Evolutionary conservation across 2,113 vertebrate genomes (phyloP).

Genomic region (Channa maculata): DNA sequence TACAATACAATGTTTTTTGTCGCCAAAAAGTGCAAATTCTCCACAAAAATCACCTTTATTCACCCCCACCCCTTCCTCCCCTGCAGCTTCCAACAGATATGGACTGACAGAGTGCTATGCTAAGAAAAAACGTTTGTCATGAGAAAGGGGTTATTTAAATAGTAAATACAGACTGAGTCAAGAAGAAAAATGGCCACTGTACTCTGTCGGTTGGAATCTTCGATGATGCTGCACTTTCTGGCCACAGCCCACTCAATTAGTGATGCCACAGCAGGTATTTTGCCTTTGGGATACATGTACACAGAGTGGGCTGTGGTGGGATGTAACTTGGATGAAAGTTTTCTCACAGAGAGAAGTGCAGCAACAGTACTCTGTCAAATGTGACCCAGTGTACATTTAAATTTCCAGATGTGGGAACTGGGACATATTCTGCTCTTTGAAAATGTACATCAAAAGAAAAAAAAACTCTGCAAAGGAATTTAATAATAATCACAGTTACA

Average conservation of each 20-base stretch:
- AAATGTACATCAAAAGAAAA: slow-evolving; percentile 48
- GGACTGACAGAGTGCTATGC: slow-evolving; percentile 62
- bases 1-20: slow-evolving; percentile 84
- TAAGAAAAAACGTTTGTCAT: slow-evolving; percentile 54
- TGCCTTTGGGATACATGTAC: slow-evolving; percentile 14
- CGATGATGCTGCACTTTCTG: slow-evolving; percentile 7
- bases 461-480: slow-evolving; percentile 45
- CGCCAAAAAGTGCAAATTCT: slow-evolving; percentile 87
- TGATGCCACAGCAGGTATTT: slow-evolving; percentile 30
- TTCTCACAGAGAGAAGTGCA: neutral
- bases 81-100: slow-evolving; percentile 74
- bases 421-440: slow-evolving; percentile 66
- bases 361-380: slow-evolving; percentile 14
- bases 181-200: slow-evolving; percentile 28
- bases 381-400: slow-evolving; percentile 29
- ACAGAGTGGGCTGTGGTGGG: slow-evolving; percentile 16
- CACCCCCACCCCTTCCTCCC: slow-evolving; percentile 9
- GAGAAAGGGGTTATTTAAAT: slow-evolving; percentile 62
- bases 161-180: slow-evolving; percentile 43
- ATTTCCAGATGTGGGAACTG: slow-evolving; percentile 70
- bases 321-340: slow-evolving; percentile 16
- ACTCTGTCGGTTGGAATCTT: slow-evolving; percentile 10
- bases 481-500: slow-evolving; percentile 68
- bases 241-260: slow-evolving; percentile 12
- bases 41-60: slow-evolving; percentile 63